Evolutionary conservation across 2,888 invertebrate genomes (phyloP).

Genomic region (Rhynchonema sp.): DNA sequence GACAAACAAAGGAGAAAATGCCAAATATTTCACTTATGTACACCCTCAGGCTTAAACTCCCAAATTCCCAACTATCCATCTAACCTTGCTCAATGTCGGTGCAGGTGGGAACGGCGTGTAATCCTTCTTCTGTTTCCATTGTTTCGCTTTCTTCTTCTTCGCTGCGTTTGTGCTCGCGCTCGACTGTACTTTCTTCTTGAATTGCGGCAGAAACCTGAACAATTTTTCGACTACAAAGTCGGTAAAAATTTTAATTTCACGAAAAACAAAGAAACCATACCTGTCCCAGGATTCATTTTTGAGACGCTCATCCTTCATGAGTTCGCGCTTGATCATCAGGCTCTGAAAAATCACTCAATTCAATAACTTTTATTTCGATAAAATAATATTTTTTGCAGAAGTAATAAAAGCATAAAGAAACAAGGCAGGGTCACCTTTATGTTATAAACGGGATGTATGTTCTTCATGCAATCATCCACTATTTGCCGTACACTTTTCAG

Average conservation of each 20-base stretch:
- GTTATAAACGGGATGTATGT: constrained; percentile 94
- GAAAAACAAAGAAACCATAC: too few species aligned
- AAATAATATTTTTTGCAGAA: too few species aligned
- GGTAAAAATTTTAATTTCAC: too few species aligned
- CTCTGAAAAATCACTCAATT: constrained; percentile 47
- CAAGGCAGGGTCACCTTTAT: constrained; percentile 38
- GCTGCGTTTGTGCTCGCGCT: constrained; percentile 17
- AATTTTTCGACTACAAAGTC: too few species aligned
- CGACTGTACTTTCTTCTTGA: constrained; percentile 53
- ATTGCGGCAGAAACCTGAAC: constrained; percentile 85
- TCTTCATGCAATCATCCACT: constrained; percentile 90
- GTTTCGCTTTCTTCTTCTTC: constrained; percentile 30
- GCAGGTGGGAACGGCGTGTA: constrained; percentile 96
- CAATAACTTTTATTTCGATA: too few species aligned
- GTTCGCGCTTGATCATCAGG: constrained; percentile 85
- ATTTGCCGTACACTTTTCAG: constrained; percentile 48
- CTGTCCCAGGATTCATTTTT: constrained; percentile 88
- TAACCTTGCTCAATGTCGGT: constrained; percentile 65
- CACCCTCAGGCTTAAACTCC: too few species aligned
- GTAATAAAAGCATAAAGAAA: too few species aligned
- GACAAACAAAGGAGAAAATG: too few species aligned
- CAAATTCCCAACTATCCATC: too few species aligned
- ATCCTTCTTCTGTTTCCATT: constrained; percentile 66
- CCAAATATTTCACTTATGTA: too few species aligned
- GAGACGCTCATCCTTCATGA: constrained; percentile 74